Base-by-base conservation (phyloP, 2,797 vertebrate species). In the Propithecus perrieri region DNA sequence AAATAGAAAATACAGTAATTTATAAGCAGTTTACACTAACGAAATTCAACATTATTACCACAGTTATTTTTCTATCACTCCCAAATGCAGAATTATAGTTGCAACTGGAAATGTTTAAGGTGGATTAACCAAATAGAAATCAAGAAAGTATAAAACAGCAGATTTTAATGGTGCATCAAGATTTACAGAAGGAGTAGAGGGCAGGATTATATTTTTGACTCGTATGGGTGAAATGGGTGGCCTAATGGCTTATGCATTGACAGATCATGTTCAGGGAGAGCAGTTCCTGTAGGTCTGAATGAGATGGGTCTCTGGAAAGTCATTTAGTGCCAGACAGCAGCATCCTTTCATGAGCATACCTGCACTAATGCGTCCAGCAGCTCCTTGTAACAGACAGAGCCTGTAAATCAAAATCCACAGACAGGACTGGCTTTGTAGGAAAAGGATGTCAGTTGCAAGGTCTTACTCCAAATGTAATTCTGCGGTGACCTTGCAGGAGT, bases 391-490 rank as follows among this genome's bases (percentile, higher is more conserved):
- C 95, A 97, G 98, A 94, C 98, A 67, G 46, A 96, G 96, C 55
- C 92, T 67, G 89, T 98, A 97, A 98, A 97, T 98, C 98, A 98
- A 20, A 46, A 53, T 38, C 71, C 78, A 88, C 89, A 79, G 89
- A 94, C 93, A 96, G 91, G 81, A 79, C 96, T 38, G 93, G 91
- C 96, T 97, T 97, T 97, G 96, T 95, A 59, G 95, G 55, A 20
- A 84, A 81, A 55, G 50, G 69, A 95, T 84, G 86, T 97, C 93
- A 63, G 67, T 86, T 46, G 43, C 11, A 15, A 61, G 43, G n/a
- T 59, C 79, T 55, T 33, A 28, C 90, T 84, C 96, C 84, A 50
- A n/a, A 85, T 92, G 74, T 50, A 80, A 2, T 75, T 93, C 79
- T 92, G 20, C 13, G 20, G 67, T 28, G 18, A 55, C 79, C 81